Evolutionary conservation across 64 coral and sea anemone species (phyloP), one percentile per base, ranked within the genome.

Genomic region (Orbicella faveolata): DNA sequence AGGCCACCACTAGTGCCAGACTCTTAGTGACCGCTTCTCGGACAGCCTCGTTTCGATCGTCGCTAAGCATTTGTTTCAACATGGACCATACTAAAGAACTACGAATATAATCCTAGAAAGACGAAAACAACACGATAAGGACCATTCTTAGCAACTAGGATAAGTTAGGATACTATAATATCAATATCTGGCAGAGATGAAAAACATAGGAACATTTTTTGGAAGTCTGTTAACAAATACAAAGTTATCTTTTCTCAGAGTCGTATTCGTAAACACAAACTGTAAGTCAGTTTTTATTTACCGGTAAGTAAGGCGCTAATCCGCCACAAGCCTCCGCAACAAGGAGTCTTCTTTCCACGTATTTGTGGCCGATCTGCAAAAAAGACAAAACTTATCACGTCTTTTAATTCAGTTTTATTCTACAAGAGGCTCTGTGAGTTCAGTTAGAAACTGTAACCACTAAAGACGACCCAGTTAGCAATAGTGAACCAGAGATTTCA

Each of bases 21-120:
- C 96, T 98, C 80, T 98, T 92, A 1, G 93, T 98, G 36, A 98
- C 93, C 4, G 96, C 93, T 61, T 94, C 96, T 15, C 93, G 96
- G 17, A 98, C 96, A 73, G 77, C 90, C 83, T 98, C 96, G 62
- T 92, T 98, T 44, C 96, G 93, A 80, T 98, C 96, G 34, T 98
- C 96, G 13, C 77, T 94, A 25, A 98, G 92, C 96, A 98, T 98
- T 89, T 98, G 96, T 93, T 95, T 98, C 54, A 98, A 66, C 96
- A 98, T 98, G 33, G 93, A 98, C 90, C 93, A 92, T 15, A 98
- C 87, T 19, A 98, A 76, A 66, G 96, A 98, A 9, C 78, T 79
- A 12, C 90, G 87, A 83, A 98, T 95, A 51, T 91, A 81, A 66
- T 87, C 88, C 96, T 98, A 79, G 0, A 87, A 59, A 20, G 70